Percentiles rank a stretch among this genome's conserved stretches.
These are phyloP conservation scores for Drosophila repletoides DNA, from an alignment of 1,140 invertebrate species.

Conservation along the genomic window DNA sequence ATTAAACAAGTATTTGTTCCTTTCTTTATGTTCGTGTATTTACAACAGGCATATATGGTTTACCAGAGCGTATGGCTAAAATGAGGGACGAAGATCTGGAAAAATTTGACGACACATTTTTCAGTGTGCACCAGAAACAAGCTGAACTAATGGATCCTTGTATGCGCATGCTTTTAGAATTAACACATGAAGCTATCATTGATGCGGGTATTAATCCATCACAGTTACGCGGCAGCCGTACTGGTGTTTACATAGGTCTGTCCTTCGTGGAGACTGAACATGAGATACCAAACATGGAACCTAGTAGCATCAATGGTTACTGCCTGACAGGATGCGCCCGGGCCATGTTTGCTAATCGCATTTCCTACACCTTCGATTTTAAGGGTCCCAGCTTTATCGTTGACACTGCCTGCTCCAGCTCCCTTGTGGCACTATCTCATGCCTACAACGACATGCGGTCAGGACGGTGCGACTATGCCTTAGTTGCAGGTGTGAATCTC, in stretches of 20 bases:
- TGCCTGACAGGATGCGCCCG: constrained; percentile 95
- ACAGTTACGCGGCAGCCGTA: constrained; percentile 90
- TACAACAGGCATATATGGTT: constrained; percentile 86
- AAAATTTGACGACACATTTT: constrained; percentile 95
- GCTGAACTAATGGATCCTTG: constrained; percentile 98
- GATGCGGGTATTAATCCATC: constrained; percentile 95
- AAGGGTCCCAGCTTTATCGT: constrained; percentile 94
- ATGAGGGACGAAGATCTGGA: constrained; percentile 94
- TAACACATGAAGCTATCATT: constrained; percentile 95
- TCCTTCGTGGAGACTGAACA: constrained; percentile 94
- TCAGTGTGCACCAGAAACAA: constrained; percentile 96
- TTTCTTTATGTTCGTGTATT: not conserved
- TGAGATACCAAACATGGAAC: constrained; percentile 87
- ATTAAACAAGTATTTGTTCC: not conserved
- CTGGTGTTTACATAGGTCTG: constrained; percentile 95
- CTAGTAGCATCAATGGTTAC: constrained; percentile 93
- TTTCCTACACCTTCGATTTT: constrained; percentile 97
- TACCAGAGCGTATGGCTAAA: constrained; percentile 94
- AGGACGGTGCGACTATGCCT: constrained; percentile 95
- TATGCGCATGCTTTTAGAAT: constrained; percentile 94
- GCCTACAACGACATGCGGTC: constrained; percentile 91
- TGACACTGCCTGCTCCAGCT: constrained; percentile 98
- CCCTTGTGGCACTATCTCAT: constrained; percentile 93
- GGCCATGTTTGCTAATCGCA: constrained; percentile 97
- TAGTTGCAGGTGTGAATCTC: constrained; percentile 94